Conservation (phyloP, 1,140 invertebrate species). For the Chlorops oryzae region DNA sequence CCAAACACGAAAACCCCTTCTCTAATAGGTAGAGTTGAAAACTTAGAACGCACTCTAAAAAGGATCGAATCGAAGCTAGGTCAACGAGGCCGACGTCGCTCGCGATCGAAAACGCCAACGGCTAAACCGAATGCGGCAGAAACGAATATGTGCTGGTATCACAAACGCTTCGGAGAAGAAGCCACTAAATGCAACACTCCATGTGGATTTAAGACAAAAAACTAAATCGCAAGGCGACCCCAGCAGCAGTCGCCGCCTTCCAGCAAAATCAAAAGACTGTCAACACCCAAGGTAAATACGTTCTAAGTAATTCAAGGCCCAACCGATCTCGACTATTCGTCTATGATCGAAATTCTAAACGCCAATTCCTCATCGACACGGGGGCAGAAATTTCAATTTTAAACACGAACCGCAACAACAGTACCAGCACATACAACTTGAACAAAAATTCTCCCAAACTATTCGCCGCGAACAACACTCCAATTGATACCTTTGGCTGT, state of each 20-base stretch:
- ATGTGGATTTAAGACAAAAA: slow-evolving; percentile 2
- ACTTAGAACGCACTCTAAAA: no score
- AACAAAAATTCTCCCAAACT: no score
- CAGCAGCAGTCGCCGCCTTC: background rate
- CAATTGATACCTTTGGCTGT: slow-evolving; percentile 40
- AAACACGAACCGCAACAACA: background rate
- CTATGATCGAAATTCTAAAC: no score
- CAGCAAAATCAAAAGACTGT: background rate
- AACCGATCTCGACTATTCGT: background rate
- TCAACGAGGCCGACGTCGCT: no score
- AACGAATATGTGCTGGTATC: slow-evolving; percentile 3
- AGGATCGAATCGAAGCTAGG: no score
- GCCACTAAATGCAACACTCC: background rate
- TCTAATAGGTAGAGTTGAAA: no score
- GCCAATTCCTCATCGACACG: background rate
- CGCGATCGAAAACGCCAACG: background rate
- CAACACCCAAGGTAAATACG: background rate
- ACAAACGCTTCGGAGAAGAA: slow-evolving; percentile 1
- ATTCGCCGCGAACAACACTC: slow-evolving; percentile 1
- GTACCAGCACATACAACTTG: no score
- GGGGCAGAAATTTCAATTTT: slow-evolving; percentile 1
- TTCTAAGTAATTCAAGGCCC: background rate
- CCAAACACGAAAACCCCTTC: no score
- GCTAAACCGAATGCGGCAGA: background rate
- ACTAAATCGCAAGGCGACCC: slow-evolving; percentile 4